phyloP scores from a whole-genome alignment of 2,113 vertebrate species.

The Delphinapterus leucas region DNA sequence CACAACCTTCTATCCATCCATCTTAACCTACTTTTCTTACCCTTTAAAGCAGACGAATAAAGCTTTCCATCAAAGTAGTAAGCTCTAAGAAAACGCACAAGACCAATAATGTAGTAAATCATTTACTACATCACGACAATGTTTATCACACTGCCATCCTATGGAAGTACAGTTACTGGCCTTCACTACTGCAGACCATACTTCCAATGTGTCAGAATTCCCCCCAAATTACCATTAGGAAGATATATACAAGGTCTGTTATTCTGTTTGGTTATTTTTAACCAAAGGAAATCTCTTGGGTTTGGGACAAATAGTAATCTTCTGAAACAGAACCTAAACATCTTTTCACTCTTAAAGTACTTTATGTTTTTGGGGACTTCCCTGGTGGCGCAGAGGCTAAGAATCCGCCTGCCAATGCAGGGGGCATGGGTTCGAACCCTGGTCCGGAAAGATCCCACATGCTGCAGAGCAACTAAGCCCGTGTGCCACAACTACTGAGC shows the following conservation, averaged over 20 bases:
- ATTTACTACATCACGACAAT: constrained; percentile 66
- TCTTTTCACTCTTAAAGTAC: background rate
- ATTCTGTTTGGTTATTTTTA: background rate
- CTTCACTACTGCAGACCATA: background rate
- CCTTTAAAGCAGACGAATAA: constrained; percentile 25
- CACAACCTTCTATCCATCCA: constrained; percentile 1
- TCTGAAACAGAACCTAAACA: constrained; percentile 23
- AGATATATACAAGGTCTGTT: background rate
- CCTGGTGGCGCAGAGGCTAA: too few species aligned
- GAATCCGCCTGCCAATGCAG: too few species aligned
- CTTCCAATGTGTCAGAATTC: constrained; percentile 18
- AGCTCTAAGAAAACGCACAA: constrained; percentile 57
- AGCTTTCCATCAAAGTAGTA: constrained; percentile 38
- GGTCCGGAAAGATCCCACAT: too few species aligned
- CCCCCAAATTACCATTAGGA: background rate
- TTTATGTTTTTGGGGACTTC: background rate
- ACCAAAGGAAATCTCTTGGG: background rate
- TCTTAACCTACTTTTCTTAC: background rate
- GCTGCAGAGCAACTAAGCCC: too few species aligned
- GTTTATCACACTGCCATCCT: constrained; percentile 84
- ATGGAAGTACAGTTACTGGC: constrained; percentile 77
- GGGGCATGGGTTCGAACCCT: too few species aligned
- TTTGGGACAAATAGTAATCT: background rate
- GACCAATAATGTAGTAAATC: constrained; percentile 66
- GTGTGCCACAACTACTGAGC: too few species aligned